Conservation (phyloP, 2,113 vertebrate species). For the Lates calcarifer region DNA sequence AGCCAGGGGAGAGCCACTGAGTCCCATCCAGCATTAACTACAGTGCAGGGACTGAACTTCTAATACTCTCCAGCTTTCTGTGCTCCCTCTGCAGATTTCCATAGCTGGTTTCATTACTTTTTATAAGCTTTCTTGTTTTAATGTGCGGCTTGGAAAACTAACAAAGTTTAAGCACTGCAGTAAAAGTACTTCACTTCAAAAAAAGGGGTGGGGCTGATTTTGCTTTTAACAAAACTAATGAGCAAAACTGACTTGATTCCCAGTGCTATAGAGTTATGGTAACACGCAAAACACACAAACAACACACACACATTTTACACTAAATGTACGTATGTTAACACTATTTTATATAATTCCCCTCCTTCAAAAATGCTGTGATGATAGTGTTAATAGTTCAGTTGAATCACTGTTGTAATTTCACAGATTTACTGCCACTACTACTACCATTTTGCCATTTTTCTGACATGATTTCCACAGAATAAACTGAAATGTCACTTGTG, state of each 20-base stretch:
- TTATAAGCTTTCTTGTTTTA: slow-evolving; percentile 76
- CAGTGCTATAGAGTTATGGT: slow-evolving; percentile 18
- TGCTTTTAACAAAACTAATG: slow-evolving; percentile 75
- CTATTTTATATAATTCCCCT: background rate
- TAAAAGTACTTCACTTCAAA: slow-evolving; percentile 64
- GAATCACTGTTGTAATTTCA: slow-evolving; percentile 1
- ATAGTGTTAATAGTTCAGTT: background rate
- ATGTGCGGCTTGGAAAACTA: slow-evolving; percentile 73
- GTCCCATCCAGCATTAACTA: slow-evolving; percentile 83
- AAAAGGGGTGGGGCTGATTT: slow-evolving; percentile 42
- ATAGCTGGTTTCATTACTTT: slow-evolving; percentile 76
- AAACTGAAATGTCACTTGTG: background rate
- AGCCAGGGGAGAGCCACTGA: slow-evolving; percentile 80
- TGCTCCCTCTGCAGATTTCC: slow-evolving; percentile 76
- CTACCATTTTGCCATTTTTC: background rate
- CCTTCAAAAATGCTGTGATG: background rate
- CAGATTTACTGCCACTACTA: background rate
- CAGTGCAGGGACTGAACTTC: slow-evolving; percentile 77
- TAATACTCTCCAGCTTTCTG: slow-evolving; percentile 78
- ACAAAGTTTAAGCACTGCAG: slow-evolving; percentile 76
- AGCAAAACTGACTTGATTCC: slow-evolving; percentile 55
- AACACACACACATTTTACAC: slow-evolving; percentile 52
- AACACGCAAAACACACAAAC: slow-evolving; percentile 55
- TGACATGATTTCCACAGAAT: slow-evolving; percentile 1
- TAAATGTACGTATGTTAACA: background rate